Percentiles rank a stretch among this genome's conserved stretches.
These are phyloP conservation scores for Ctenopoma multispine DNA, from an alignment of 2,797 vertebrate genomes.

Conservation along the genomic window DNA sequence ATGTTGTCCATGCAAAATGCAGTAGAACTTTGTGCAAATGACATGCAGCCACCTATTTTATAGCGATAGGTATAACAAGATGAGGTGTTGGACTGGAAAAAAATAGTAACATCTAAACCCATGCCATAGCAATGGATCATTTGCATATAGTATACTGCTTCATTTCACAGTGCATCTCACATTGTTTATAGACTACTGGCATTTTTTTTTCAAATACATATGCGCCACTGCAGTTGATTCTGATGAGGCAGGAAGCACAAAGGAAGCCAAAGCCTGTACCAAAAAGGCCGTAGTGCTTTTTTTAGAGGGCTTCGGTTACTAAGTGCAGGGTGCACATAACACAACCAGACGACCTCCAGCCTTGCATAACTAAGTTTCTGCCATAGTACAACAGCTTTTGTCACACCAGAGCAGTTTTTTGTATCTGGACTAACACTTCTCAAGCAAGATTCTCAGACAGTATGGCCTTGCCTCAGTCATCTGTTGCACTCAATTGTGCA, in stretches of 20 bases:
- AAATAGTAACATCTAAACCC: slow-evolving; percentile 6
- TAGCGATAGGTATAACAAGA: not conserved
- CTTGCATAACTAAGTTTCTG: slow-evolving; percentile 66
- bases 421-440: slow-evolving; percentile 6
- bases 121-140: not conserved
- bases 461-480: slow-evolving; percentile 1
- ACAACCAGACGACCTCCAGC: slow-evolving; percentile 60
- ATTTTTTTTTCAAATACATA: slow-evolving; percentile 46
- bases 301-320: slow-evolving; percentile 85
- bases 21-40: not conserved
- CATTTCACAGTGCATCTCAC: slow-evolving; percentile 27
- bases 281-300: slow-evolving; percentile 83
- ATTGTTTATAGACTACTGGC: slow-evolving; percentile 48
- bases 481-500: slow-evolving; percentile 35
- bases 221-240: slow-evolving; percentile 67
- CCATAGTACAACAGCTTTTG: slow-evolving; percentile 45
- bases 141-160: not conserved
- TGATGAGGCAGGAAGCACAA: slow-evolving; percentile 86
- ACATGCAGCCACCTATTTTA: not conserved
- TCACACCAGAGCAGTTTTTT: slow-evolving; percentile 43
- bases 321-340: slow-evolving; percentile 70
- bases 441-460: not conserved
- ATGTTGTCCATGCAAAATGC: slow-evolving; percentile 1
- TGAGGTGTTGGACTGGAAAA: slow-evolving; percentile 1
- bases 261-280: slow-evolving; percentile 85